Conservation (phyloP, 2,888 invertebrate species). For the Fragum sueziense region DNA sequence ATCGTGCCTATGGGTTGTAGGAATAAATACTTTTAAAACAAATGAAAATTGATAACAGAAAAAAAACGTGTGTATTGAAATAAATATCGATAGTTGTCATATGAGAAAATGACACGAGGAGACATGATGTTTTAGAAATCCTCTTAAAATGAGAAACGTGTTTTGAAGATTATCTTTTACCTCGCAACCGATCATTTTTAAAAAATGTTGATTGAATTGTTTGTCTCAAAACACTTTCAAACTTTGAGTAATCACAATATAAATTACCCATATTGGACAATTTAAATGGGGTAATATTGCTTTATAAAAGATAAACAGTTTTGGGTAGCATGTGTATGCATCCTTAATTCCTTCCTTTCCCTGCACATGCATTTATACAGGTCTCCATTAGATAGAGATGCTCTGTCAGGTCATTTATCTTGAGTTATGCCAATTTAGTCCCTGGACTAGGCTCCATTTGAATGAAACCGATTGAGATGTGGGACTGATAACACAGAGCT, state of each 20-base stretch:
- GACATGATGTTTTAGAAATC: not conserved
- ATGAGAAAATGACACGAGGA: not conserved
- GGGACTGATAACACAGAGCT: too few species aligned
- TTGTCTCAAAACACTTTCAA: not conserved
- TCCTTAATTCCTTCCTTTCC: too few species aligned
- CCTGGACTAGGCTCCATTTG: too few species aligned
- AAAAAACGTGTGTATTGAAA: too few species aligned
- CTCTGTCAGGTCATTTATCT: too few species aligned
- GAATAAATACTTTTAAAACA: too few species aligned
- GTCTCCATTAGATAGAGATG: too few species aligned
- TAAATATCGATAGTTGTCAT: not conserved
- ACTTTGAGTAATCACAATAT: not conserved
- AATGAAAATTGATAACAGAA: too few species aligned
- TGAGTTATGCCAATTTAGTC: too few species aligned
- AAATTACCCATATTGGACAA: not conserved
- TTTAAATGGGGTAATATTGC: not conserved
- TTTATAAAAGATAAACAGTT: not conserved
- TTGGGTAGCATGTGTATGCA: not conserved
- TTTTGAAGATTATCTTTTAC: not conserved
- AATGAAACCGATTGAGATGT: too few species aligned
- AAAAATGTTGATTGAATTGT: constrained; percentile 8
- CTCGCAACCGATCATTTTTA: not conserved
- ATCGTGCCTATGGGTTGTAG: too few species aligned
- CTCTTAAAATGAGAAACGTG: not conserved
- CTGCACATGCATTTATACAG: too few species aligned